A percentile compares a stretch with the other conserved stretches of the same genome.
These are phyloP conservation scores for Bufo bufo DNA, from an alignment of 2,113 vertebrate genomes.

Conservation along the genomic window DNA sequence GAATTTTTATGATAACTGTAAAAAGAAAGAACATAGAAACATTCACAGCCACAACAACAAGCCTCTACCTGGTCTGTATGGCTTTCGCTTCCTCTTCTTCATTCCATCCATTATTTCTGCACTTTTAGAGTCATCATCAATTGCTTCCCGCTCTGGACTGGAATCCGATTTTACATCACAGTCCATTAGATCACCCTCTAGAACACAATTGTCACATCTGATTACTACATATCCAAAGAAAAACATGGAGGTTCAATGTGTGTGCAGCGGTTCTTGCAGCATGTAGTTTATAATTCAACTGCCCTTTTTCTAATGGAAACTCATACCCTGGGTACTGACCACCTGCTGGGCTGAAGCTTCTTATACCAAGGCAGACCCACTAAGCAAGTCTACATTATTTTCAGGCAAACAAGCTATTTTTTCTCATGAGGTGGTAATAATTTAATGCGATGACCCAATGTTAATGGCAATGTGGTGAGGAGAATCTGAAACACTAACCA, in stretches of 20 bases:
- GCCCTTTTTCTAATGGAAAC: too few species aligned
- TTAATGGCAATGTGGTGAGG: too few species aligned
- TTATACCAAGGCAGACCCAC: too few species aligned
- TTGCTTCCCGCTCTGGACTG: conserved; percentile 88
- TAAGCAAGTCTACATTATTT: too few species aligned
- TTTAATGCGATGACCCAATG: too few species aligned
- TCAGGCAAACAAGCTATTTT: too few species aligned
- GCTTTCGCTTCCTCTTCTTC: conserved; percentile 96
- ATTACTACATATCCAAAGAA: background rate
- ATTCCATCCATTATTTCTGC: conserved; percentile 76
- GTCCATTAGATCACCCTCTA: conserved; percentile 90
- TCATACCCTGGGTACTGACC: too few species aligned
- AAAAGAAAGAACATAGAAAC: background rate
- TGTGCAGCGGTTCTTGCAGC: too few species aligned
- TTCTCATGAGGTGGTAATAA: too few species aligned
- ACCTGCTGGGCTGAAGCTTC: too few species aligned
- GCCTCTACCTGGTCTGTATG: conserved; percentile 91
- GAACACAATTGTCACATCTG: conserved; percentile 46
- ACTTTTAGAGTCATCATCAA: conserved; percentile 81
- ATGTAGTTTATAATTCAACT: background rate
- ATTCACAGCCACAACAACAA: background rate
- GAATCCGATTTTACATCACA: conserved; percentile 95
- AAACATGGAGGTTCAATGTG: background rate
- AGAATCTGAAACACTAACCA: too few species aligned
- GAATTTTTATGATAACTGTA: background rate